Conservation (phyloP, 2,797 vertebrate genomes). For the Basileuterus tristriatus region DNA sequence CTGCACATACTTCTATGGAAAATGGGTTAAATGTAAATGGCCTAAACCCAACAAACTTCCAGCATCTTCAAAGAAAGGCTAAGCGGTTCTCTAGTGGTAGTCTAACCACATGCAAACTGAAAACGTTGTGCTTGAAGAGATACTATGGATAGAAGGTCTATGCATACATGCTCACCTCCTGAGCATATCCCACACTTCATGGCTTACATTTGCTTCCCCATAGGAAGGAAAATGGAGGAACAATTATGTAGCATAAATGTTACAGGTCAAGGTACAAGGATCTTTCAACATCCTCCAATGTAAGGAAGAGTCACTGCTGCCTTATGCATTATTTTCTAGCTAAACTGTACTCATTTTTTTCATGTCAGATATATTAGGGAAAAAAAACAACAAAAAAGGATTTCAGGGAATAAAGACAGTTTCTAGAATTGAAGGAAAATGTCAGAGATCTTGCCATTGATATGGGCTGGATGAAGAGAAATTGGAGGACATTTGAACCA, state of each 20-base stretch:
- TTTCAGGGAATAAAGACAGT: not conserved
- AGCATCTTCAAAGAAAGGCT: not conserved
- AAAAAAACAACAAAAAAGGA: not conserved
- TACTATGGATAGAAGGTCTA: not conserved
- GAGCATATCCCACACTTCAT: not conserved
- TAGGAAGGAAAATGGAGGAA: not conserved
- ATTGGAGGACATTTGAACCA: not conserved
- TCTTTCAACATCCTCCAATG: not conserved
- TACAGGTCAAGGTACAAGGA: not conserved
- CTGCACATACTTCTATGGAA: not conserved
- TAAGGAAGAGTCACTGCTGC: not conserved
- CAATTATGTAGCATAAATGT: not conserved
- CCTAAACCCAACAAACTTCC: not conserved
- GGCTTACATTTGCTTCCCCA: not conserved
- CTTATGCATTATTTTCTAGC: not conserved
- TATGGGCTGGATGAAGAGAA: not conserved
- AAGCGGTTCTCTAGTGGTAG: not conserved
- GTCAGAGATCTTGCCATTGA: not conserved
- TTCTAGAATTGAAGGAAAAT: not conserved
- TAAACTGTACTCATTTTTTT: not conserved
- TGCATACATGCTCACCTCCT: not conserved
- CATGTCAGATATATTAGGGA: not conserved
- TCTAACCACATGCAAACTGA: not conserved
- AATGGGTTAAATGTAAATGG: not conserved
- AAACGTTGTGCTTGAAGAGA: not conserved